phyloP scores from a whole-genome alignment of 2,888 invertebrate genomes.

The Ennomos fuscantarius region DNA sequence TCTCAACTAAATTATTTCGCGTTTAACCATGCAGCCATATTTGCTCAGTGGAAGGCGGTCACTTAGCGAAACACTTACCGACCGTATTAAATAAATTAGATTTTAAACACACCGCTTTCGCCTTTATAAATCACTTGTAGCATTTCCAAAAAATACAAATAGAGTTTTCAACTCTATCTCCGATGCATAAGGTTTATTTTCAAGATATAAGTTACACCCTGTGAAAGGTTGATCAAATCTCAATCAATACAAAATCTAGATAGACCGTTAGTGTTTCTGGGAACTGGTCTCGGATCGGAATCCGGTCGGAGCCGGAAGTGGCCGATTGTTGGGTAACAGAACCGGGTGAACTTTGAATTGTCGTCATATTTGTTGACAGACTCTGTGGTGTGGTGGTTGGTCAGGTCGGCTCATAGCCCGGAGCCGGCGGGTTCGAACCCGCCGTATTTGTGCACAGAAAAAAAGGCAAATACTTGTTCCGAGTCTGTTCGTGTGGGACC shows the following conservation, averaged over 20 bases:
- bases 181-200: constrained; percentile 2
- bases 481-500: too few species aligned
- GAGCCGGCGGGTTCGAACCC: too few species aligned
- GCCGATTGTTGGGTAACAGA: constrained; percentile 30
- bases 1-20: not conserved
- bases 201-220: constrained; percentile 6
- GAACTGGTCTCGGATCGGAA: constrained; percentile 48
- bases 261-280: constrained; percentile 52
- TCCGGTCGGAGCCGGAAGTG: constrained; percentile 49
- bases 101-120: constrained; percentile 43
- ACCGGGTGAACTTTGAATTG: constrained; percentile 12
- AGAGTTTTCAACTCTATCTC: constrained; percentile 6
- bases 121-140: constrained; percentile 42
- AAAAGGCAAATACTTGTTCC: too few species aligned
- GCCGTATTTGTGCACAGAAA: too few species aligned
- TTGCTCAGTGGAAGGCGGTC: constrained; percentile 8
- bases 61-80: constrained; percentile 20
- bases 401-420: too few species aligned
- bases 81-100: constrained; percentile 29
- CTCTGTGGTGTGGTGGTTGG: too few species aligned
- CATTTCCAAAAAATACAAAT: not conserved
- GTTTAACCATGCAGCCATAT: not conserved
- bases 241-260: constrained; percentile 52
- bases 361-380: not conserved
- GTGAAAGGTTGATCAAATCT: constrained; percentile 44